Evolutionary conservation across 2,888 invertebrate genomes (phyloP), one percentile per base, ranked within the genome.

Genomic region (Folsomia candida): DNA sequence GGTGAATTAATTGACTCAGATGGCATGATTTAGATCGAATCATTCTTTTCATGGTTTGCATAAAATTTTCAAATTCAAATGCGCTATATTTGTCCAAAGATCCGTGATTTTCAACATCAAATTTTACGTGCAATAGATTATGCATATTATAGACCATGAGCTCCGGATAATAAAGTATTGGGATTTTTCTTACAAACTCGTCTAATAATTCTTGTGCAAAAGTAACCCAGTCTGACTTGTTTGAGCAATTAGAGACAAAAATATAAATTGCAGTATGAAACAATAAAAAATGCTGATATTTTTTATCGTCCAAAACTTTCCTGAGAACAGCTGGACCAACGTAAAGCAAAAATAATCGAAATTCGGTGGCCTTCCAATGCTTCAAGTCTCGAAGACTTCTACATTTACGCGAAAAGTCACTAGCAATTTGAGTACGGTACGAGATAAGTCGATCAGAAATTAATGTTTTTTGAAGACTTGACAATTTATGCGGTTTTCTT

Each of bases 41-140:
- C 26, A 60, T 25, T 60, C 18, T 60, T 60, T 60, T 60, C 3
- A 60, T 3, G 4, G 18, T 6, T n/a, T 60, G 60, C 60, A 60
- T 60, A 24, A 3, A 24, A 25, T 60, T 60, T 60, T 60, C 60
- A 26, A 60, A 60, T 25, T 24, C 25, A 24, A 60, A 60, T 9
- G 60, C 26, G 6, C 24, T 24, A 47, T 11, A 47, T 47, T 18
- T 47, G 47, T 47, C 47, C 9, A 47, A 18, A 11, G 9, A 11
- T 9, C 47, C 47, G n/a, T n/a, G n/a, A n/a, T n/a, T n/a, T n/a
- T n/a, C n/a, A n/a, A n/a, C n/a, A n/a, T n/a, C n/a, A n/a, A n/a
- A n/a, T n/a, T n/a, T n/a, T n/a, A n/a, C n/a, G n/a, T n/a, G n/a
- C n/a, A n/a, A n/a, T n/a, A n/a, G n/a, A n/a, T n/a, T n/a, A n/a